A percentile compares a stretch with the other conserved stretches of the same genome.
Evolutionary conservation across 2,888 invertebrate species (phyloP).

Genomic region (Himalopsyche tibetana): DNA sequence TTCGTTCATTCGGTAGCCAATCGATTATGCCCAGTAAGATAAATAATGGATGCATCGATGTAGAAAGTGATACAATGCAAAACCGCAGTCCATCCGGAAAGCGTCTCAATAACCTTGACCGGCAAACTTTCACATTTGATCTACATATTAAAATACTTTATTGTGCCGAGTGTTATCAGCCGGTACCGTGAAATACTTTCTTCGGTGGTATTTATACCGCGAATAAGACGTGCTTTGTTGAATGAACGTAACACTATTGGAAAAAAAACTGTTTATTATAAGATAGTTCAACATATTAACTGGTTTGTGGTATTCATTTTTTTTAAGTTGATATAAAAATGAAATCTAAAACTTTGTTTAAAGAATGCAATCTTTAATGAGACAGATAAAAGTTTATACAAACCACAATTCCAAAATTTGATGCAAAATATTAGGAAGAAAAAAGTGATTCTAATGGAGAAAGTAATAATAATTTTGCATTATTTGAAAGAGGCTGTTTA

Average conservation of each 20-base stretch:
- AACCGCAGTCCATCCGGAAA: conserved; percentile 22
- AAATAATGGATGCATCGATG: neutral
- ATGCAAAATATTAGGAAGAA: no score
- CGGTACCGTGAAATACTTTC: neutral
- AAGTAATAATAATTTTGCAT: no score
- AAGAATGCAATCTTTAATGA: no score
- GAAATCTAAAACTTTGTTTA: no score
- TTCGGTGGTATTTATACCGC: conserved; percentile 10
- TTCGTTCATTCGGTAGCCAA: neutral
- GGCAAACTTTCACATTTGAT: conserved; percentile 22
- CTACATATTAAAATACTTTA: conserved; percentile 7
- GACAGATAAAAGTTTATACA: no score
- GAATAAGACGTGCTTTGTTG: neutral
- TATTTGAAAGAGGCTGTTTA: no score
- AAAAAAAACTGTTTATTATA: neutral
- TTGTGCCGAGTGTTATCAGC: neutral
- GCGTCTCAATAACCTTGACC: neutral
- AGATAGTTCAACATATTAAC: neutral
- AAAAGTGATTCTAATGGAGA: no score
- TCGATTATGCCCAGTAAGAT: neutral
- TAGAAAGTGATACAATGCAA: conserved; percentile 22
- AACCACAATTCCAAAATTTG: no score
- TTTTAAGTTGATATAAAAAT: neutral
- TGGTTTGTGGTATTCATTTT: neutral
- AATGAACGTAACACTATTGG: neutral